Percentiles rank a stretch among this genome's conserved stretches.
Conservation (phyloP, 2,888 invertebrate genomes). For the Anodontia alba region DNA sequence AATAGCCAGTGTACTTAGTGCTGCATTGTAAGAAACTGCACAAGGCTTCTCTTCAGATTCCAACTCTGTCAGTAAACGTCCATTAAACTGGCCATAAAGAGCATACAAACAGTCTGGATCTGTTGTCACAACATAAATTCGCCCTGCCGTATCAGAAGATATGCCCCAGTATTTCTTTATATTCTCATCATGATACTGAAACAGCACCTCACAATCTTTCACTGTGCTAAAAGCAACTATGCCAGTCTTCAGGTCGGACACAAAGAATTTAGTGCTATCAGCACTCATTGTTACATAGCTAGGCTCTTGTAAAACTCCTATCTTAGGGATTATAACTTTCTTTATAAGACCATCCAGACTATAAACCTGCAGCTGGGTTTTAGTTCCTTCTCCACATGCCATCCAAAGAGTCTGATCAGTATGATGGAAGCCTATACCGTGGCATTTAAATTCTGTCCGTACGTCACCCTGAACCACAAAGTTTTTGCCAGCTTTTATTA, state of each 20-base stretch:
- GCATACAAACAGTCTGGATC: conserved; percentile 50
- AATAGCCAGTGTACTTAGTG: conserved; percentile 38
- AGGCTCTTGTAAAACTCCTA: conserved; percentile 45
- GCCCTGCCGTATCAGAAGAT: conserved; percentile 27
- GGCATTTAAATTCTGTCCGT: conserved; percentile 47
- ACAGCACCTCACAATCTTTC: conserved; percentile 45
- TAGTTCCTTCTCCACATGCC: conserved; percentile 38
- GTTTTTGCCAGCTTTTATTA: conserved; percentile 37
- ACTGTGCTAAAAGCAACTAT: conserved; percentile 48
- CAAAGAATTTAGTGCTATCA: conserved; percentile 35
- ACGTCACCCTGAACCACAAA: conserved; percentile 45
- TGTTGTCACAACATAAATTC: conserved; percentile 47
- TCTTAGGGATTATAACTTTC: conserved; percentile 52
- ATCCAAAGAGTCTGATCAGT: conserved; percentile 47
- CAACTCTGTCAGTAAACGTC: conserved; percentile 45
- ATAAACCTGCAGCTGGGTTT: conserved; percentile 49
- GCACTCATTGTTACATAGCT: conserved; percentile 39
- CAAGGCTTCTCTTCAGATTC: conserved; percentile 41
- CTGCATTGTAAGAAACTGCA: conserved; percentile 36
- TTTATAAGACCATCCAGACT: conserved; percentile 43
- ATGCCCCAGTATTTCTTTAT: conserved; percentile 58
- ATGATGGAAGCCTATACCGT: conserved; percentile 44
- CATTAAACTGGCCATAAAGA: conserved; percentile 48
- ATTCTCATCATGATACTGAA: conserved; percentile 48
- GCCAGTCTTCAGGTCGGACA: conserved; percentile 52